Percentiles rank a stretch among this genome's conserved stretches.
phyloP scores from a whole-genome alignment of 2,888 invertebrate genomes.

The Mylabris sibirica region DNA sequence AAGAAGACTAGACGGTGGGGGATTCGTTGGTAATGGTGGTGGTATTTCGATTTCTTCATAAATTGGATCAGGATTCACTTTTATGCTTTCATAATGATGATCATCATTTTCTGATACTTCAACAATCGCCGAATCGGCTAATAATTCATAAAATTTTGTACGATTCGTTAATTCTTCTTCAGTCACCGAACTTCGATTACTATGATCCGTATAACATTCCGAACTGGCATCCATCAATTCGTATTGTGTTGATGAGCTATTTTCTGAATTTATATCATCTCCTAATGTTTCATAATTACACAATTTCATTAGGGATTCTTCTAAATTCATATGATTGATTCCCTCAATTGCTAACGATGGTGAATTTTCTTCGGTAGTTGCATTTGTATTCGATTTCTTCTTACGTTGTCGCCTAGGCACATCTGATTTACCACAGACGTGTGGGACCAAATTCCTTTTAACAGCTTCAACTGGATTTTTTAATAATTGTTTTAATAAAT shows the following conservation, averaged over 20 bases:
- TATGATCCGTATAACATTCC: conserved; percentile 74
- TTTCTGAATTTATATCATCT: conserved; percentile 61
- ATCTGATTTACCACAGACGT: conserved; percentile 74
- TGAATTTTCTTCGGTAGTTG: conserved; percentile 63
- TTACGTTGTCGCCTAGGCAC: conserved; percentile 59
- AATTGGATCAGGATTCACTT: conserved; percentile 76
- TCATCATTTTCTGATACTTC: conserved; percentile 73
- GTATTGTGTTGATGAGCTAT: conserved; percentile 73
- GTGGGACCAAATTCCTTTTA: conserved; percentile 76
- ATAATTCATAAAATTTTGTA: conserved; percentile 77
- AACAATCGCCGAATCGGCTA: conserved; percentile 74
- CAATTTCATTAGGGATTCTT: conserved; percentile 72
- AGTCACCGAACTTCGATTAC: conserved; percentile 61
- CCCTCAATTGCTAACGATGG: conserved; percentile 64
- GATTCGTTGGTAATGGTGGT: conserved; percentile 79
- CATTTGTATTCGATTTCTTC: conserved; percentile 33
- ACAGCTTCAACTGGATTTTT: conserved; percentile 81
- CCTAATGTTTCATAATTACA: conserved; percentile 57
- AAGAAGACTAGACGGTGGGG: conserved; percentile 73
- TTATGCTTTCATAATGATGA: conserved; percentile 79
- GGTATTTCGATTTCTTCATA: conserved; percentile 83
- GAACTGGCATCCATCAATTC: conserved; percentile 78
- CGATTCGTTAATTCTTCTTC: conserved; percentile 71
- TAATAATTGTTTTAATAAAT: conserved; percentile 66
- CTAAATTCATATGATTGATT: conserved; percentile 60